Base-by-base conservation (phyloP, 2,888 invertebrate genomes). In the Sphinx pinastri region DNA sequence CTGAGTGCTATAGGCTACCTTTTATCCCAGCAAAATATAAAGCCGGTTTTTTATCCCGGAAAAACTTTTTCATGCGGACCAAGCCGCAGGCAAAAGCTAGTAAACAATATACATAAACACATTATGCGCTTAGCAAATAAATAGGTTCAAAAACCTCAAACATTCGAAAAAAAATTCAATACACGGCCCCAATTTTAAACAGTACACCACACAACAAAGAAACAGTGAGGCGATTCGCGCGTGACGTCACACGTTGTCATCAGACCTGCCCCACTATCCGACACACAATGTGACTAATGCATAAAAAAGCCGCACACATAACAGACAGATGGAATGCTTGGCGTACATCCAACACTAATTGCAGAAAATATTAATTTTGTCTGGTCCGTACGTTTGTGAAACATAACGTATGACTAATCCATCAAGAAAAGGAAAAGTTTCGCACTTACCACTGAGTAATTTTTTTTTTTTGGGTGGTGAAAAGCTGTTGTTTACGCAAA, bases 281-380 rank as follows among this genome's bases (percentile, higher is more conserved):
- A 49, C 47, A 49, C 49, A 19, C 47, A 47, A 7, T 13, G 63
- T 63, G 63, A 63, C 63, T 63, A 63, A 49, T 49, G 63, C 47
- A 49, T 13, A 47, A 63, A 63, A 63, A 49, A 47, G 12, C 60
- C 13, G 49, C 49, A 63, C 49, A 63, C 19, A 63, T 49, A 19
- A 47, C 47, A 63, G 63, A 63, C 63, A 63, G 63, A 63, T 63
- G 63, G 63, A 63, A 63, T 63, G 63, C 49, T 68, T 69, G 69
- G 69, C 60, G 13, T 1, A 6, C 13, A 45, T 69, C 69, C 69
- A 69, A 54, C 54, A 54, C 69, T 69, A 69, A 69, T 69, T 69
- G 69, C 63, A 63, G 45, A 69, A 63, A 69, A 69, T 69, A 69
- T 69, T 69, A 69, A 69, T 69, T 69, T 63, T 63, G 63, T 63